A percentile compares a stretch with the other conserved stretches of the same genome.
Evolutionary conservation across 1,140 invertebrate genomes (phyloP).

Genomic region (Drosophila albomicans): DNA sequence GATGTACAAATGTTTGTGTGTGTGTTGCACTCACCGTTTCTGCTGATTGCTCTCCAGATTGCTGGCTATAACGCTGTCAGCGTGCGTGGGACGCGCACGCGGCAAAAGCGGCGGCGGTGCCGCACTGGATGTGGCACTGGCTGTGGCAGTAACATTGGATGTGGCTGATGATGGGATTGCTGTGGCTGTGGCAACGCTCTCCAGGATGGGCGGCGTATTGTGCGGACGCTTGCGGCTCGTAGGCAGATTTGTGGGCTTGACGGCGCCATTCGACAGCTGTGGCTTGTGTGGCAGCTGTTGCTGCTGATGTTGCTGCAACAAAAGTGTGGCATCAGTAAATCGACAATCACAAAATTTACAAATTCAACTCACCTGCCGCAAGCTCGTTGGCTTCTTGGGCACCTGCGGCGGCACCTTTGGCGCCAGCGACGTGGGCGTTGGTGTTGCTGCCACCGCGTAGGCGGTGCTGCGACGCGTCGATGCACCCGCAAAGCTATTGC

Average conservation of each 20-base stretch:
- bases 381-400: conserved; percentile 79
- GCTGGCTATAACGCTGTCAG: conserved; percentile 69
- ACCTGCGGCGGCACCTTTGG: conserved; percentile 66
- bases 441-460: conserved; percentile 44
- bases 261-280: conserved; percentile 55
- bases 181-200: conserved; percentile 42
- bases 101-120: conserved; percentile 54
- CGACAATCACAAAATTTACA: conserved; percentile 13
- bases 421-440: conserved; percentile 29
- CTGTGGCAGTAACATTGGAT: background rate
- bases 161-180: background rate
- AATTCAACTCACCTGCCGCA: conserved; percentile 69
- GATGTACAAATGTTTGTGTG: conserved; percentile 20
- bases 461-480: conserved; percentile 57
- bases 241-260: conserved; percentile 51
- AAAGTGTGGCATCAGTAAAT: conserved; percentile 20
- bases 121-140: conserved; percentile 17
- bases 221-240: conserved; percentile 77
- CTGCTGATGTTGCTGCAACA: too few species aligned
- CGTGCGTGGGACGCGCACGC: conserved; percentile 60
- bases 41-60: conserved; percentile 79
- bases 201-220: conserved; percentile 76
- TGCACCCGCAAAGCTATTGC: conserved; percentile 84
- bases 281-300: conserved; percentile 51
- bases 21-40: conserved; percentile 63